Evolutionary conservation across 1,140 invertebrate genomes (phyloP), one percentile per base, ranked within the genome.

Genomic region (Scaptomyza pallida): DNA sequence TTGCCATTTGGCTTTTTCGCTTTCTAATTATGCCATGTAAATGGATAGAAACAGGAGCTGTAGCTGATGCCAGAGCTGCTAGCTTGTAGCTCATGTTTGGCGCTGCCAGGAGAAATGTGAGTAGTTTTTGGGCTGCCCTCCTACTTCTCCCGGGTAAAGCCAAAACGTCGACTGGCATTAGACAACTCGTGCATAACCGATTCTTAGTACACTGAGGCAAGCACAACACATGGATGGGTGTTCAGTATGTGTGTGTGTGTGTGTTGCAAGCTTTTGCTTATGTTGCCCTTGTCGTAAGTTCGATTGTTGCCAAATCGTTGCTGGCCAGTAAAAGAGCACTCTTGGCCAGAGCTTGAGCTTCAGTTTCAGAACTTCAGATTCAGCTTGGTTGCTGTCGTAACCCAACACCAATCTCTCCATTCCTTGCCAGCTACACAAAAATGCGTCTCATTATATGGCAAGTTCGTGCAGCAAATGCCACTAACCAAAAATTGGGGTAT

Each of bases 1-100:
- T 55, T 43, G 30, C 43, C 30, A 61, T 30, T 35, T 79, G 65
- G 44, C 73, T 67, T 74, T 74, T 77, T 71, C 45, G 78, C 44
- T 75, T 72, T 88, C 78, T 88, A 86, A 86, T 86, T 86, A 88
- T 86, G 70, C 70, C 74, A 72, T 68, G 78, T 37, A 78, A 82
- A 68, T 55, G 75, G 60, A 69, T 70, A 72, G 62, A 72, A 56
- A 75, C 62, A 44, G 12, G 44, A 65, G 35, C 30, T 54, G 23
- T 21, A 57, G 55, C 52, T 15, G 17, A 15, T 30, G 26, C 8
- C 9, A 30, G 8, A 30, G 26, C 26, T 30, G 26, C 26, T 9
- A 30, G 26, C 26, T 30, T 30, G 26, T 30, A 12, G 17, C 55
- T 12, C 15, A n/a, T 26, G 43, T 13, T 15, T 3, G 12, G 10